phyloP scores from a whole-genome alignment of 1,140 invertebrate species.

The Agrypnia vestita region DNA sequence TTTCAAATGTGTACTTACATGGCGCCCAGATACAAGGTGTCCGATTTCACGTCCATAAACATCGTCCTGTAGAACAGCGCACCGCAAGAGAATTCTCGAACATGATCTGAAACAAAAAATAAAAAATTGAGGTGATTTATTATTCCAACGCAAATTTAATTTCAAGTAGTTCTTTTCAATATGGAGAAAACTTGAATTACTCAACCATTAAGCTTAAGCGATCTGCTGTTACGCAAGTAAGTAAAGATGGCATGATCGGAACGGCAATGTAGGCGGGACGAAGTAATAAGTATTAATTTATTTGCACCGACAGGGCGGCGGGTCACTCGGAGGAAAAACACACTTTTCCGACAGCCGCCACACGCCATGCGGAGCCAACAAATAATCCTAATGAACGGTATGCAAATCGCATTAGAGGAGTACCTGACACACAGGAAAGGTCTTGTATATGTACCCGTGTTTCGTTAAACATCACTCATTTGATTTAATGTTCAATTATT shows the following conservation, averaged over 20 bases:
- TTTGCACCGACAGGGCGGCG: neutral
- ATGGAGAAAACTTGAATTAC: neutral
- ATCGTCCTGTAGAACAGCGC: conserved; percentile 92
- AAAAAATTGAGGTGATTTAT: too few species aligned
- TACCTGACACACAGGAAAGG: neutral
- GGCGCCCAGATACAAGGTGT: conserved; percentile 92
- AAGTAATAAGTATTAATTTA: neutral
- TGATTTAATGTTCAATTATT: conserved; percentile 17
- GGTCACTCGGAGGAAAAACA: too few species aligned
- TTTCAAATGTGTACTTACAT: conserved; percentile 83
- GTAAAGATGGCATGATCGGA: neutral
- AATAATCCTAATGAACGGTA: conserved; percentile 16
- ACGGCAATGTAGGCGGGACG: neutral
- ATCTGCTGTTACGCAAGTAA: conserved; percentile 19
- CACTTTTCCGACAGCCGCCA: neutral
- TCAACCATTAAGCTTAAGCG: conserved; percentile 18
- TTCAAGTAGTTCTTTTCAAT: neutral
- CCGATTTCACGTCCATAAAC: conserved; percentile 87
- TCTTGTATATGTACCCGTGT: neutral
- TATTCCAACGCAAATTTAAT: too few species aligned
- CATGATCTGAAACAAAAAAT: conserved; percentile 85
- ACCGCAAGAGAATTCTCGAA: conserved; percentile 91
- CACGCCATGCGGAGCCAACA: neutral
- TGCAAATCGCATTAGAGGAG: conserved; percentile 40
- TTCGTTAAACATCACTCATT: conserved; percentile 30